Percentiles rank a stretch among this genome's conserved stretches.
phyloP scores from a whole-genome alignment of 2,888 invertebrate species.

The Oxytorus armatus region DNA sequence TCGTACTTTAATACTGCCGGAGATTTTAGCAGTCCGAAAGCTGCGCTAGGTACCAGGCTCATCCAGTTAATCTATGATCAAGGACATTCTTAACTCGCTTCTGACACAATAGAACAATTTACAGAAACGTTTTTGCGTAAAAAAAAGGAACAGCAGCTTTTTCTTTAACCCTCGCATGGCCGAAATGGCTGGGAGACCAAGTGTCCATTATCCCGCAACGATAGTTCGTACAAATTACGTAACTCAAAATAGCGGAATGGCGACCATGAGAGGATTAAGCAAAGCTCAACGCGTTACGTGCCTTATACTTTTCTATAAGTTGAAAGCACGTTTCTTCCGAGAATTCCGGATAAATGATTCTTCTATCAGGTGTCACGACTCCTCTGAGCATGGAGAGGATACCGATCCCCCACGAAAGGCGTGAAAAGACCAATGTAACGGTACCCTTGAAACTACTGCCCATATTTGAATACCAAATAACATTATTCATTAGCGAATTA shows the following conservation, averaged over 20 bases:
- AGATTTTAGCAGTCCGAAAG: conserved; percentile 67
- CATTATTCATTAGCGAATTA: conserved; percentile 57
- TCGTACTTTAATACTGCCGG: conserved; percentile 65
- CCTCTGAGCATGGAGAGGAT: conserved; percentile 52
- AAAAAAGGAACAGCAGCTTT: too few species aligned
- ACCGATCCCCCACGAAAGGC: conserved; percentile 72
- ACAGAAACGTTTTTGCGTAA: too few species aligned
- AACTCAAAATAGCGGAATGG: too few species aligned
- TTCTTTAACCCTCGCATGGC: too few species aligned
- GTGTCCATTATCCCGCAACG: too few species aligned
- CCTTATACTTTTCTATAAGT: conserved; percentile 71
- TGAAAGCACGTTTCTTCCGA: conserved; percentile 60
- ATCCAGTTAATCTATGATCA: conserved; percentile 67
- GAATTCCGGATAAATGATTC: conserved; percentile 67
- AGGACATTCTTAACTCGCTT: neutral
- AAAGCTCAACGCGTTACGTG: conserved; percentile 1
- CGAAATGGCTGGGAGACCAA: too few species aligned
- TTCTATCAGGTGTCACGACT: conserved; percentile 54
- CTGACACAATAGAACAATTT: too few species aligned
- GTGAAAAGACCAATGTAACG: conserved; percentile 67
- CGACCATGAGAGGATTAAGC: too few species aligned
- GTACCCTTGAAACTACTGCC: neutral
- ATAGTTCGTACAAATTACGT: too few species aligned
- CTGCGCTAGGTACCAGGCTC: conserved; percentile 64
- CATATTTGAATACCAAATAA: neutral